Evolutionary conservation across 2,797 vertebrate genomes (phyloP).

Genomic region (Argya squamiceps): DNA sequence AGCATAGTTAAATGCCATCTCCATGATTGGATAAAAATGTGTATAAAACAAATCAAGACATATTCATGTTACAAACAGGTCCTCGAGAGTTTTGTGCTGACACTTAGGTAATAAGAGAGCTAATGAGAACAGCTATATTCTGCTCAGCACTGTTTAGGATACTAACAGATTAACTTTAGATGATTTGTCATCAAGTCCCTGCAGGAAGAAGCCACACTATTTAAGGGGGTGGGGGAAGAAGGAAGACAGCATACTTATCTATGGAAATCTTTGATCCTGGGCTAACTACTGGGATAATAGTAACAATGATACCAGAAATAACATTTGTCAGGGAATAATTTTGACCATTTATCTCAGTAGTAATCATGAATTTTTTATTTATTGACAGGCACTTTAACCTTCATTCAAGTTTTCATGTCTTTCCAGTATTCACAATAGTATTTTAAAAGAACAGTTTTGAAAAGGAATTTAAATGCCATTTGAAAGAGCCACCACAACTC

Average conservation of each 20-base stretch:
- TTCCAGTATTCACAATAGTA: background rate
- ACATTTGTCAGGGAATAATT: background rate
- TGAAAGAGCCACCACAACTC: background rate
- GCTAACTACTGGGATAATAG: background rate
- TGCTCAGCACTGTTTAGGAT: background rate
- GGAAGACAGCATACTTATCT: background rate
- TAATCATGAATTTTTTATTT: background rate
- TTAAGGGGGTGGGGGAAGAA: background rate
- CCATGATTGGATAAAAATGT: background rate
- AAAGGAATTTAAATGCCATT: background rate
- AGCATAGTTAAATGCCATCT: background rate
- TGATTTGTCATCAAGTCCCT: background rate
- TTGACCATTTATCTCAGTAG: background rate
- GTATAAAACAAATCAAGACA: constrained; percentile 28
- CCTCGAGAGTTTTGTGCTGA: constrained; percentile 11
- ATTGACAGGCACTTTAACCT: background rate
- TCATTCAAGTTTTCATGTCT: background rate
- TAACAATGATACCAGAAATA: background rate
- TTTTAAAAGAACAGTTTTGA: background rate
- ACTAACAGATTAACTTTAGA: background rate
- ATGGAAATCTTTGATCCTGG: background rate
- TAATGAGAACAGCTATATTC: constrained; percentile 9
- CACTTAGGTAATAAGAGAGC: background rate
- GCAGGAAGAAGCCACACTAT: background rate
- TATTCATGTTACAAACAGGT: background rate